Evolutionary conservation across 2,888 invertebrate species (phyloP).

Genomic region (Drepana falcataria): DNA sequence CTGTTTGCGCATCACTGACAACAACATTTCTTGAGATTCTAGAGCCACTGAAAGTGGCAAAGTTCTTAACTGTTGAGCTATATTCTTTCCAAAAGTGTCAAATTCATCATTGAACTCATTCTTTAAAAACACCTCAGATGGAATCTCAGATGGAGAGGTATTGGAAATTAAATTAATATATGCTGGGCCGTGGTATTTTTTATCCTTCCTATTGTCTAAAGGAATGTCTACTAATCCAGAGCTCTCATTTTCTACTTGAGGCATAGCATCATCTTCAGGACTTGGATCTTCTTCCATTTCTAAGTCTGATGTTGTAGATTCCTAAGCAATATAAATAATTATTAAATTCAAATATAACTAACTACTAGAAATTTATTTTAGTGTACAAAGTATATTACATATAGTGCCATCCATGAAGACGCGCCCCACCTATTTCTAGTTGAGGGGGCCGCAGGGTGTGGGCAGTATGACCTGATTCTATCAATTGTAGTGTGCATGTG

Average conservation of each 20-base stretch:
- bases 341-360: background rate
- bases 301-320: slow-evolving; percentile 1
- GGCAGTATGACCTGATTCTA: too few relatives aligned
- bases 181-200: background rate
- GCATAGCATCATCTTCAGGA: background rate
- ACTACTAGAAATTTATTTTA: too few relatives aligned
- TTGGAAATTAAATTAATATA: slow-evolving; percentile 3
- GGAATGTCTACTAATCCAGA: background rate
- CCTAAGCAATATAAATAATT: background rate
- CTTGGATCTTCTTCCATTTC: slow-evolving; percentile 5
- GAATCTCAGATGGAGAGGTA: background rate
- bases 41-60: slow-evolving; percentile 17
- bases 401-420: too few relatives aligned
- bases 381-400: too few relatives aligned
- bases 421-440: too few relatives aligned
- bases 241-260: background rate
- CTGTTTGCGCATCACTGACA: background rate
- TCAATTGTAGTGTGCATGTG: too few relatives aligned
- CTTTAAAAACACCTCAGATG: background rate
- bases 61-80: slow-evolving; percentile 19
- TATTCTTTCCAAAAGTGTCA: slow-evolving; percentile 17
- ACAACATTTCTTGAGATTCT: slow-evolving; percentile 11
- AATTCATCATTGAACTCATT: slow-evolving; percentile 11
- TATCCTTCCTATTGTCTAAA: background rate
- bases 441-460: too few relatives aligned